These are phyloP conservation scores for Lycocerus yunnanus DNA, from an alignment of 2,888 invertebrate genomes.

Conservation along the genomic window DNA sequence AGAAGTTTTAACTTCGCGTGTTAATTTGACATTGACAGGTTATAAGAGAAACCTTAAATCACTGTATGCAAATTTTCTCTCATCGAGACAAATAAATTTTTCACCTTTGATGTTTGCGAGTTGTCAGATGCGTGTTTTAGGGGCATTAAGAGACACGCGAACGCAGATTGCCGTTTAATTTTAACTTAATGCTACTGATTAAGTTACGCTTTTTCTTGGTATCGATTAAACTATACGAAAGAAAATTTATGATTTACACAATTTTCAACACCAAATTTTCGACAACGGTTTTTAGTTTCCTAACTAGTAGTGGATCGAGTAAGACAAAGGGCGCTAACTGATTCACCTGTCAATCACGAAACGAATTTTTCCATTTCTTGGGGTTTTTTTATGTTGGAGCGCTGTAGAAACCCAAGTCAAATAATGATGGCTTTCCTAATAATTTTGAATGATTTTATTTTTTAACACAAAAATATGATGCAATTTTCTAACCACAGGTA, in stretches of 20 bases:
- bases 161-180: constrained; percentile 45
- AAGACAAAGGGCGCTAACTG: no score
- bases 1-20: constrained; percentile 39
- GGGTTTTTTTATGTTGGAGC: no score
- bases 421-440: no score
- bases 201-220: constrained; percentile 46
- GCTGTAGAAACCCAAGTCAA: no score
- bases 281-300: no score
- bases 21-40: constrained; percentile 47
- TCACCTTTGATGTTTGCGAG: constrained; percentile 32
- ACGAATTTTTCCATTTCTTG: no score
- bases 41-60: constrained; percentile 46
- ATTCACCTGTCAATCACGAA: no score
- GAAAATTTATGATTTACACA: constrained; percentile 9
- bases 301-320: no score
- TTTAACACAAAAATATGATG: background rate
- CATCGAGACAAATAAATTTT: constrained; percentile 46
- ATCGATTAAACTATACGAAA: constrained; percentile 18
- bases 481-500: background rate
- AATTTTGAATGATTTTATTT: no score
- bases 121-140: constrained; percentile 42
- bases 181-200: constrained; percentile 47
- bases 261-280: background rate
- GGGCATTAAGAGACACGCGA: constrained; percentile 48
- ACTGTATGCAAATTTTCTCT: constrained; percentile 44